phyloP scores from a whole-genome alignment of 1,140 invertebrate genomes.

The Triops longicaudatus region DNA sequence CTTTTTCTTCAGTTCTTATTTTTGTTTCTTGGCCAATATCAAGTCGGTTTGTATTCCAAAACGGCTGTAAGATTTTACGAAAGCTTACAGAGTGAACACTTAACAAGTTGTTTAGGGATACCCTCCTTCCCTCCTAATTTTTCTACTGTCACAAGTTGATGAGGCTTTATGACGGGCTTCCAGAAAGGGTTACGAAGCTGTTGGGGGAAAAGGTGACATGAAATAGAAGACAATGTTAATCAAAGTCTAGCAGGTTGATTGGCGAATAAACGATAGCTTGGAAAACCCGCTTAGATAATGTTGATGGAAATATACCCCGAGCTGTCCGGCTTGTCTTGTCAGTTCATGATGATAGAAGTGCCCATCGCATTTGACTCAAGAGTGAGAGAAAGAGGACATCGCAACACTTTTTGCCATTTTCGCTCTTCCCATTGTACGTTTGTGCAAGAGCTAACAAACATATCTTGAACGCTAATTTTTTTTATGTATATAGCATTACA shows the following conservation, averaged over 20 bases:
- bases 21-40: neutral
- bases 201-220: neutral
- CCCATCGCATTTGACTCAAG: neutral
- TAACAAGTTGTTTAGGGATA: neutral
- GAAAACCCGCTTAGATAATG: neutral
- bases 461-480: no score
- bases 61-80: neutral
- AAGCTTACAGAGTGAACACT: neutral
- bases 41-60: neutral
- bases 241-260: neutral
- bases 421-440: neutral
- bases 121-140: neutral
- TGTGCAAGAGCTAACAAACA: neutral
- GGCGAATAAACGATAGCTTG: neutral
- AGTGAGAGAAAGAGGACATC: neutral
- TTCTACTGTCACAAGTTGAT: neutral
- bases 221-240: neutral
- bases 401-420: neutral
- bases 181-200: constrained; percentile 6
- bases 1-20: neutral
- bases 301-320: neutral
- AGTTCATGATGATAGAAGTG: neutral
- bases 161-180: neutral
- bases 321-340: neutral
- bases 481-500: no score